Evolutionary conservation across 2,888 invertebrate species (phyloP).

Genomic region (Acleris emargana): DNA sequence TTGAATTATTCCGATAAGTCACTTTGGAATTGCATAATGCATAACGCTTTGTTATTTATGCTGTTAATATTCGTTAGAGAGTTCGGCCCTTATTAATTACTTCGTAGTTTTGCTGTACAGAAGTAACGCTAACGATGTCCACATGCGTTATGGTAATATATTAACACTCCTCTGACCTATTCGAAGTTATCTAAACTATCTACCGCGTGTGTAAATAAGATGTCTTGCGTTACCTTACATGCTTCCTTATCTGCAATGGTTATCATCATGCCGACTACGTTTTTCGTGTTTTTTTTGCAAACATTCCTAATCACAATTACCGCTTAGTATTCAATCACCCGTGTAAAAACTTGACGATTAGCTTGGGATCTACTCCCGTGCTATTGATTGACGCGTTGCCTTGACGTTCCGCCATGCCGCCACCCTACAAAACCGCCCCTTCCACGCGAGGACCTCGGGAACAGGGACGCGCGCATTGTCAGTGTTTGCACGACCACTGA

Average conservation of each 20-base stretch:
- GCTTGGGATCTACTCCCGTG: conserved; percentile 68
- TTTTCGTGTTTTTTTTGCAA: background rate
- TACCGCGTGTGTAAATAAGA: no score
- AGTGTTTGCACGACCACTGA: conserved; percentile 67
- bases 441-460: conserved; percentile 78
- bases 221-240: no score
- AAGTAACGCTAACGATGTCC: no score
- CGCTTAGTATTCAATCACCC: conserved; percentile 22
- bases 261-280: no score
- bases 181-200: no score
- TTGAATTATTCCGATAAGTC: conserved; percentile 39
- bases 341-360: conserved; percentile 53
- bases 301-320: background rate
- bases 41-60: conserved; percentile 25
- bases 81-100: conserved; percentile 5
- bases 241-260: no score
- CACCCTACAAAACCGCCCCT: conserved; percentile 79
- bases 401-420: conserved; percentile 73
- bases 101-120: background rate
- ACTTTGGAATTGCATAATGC: conserved; percentile 35
- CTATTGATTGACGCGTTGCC: conserved; percentile 81
- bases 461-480: conserved; percentile 80
- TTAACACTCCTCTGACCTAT: no score
- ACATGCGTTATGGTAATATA: no score
- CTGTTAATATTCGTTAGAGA: conserved; percentile 8